These are phyloP conservation scores for Drosophila mulleri DNA, from an alignment of 2,888 invertebrate genomes.

Conservation along the genomic window DNA sequence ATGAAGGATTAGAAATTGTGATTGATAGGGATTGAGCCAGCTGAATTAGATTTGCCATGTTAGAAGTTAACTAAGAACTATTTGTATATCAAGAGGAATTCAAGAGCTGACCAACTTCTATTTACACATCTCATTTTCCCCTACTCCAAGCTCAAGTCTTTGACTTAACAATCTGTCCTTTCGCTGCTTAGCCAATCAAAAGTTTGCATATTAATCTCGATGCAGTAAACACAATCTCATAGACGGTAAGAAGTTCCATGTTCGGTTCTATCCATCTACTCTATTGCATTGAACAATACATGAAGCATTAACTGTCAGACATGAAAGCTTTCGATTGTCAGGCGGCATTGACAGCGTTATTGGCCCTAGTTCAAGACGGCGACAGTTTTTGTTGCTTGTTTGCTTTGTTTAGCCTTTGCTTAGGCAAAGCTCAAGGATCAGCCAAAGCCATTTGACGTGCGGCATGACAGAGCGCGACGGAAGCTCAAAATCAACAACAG, in stretches of 20 bases:
- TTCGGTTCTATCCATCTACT: neutral
- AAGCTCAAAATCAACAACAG: slow-evolving; percentile 32
- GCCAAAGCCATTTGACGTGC: slow-evolving; percentile 49
- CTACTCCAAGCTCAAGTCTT: neutral
- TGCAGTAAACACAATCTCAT: neutral
- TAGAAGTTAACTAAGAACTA: no score
- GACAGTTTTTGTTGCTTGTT: slow-evolving; percentile 12
- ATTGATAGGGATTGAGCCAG: neutral
- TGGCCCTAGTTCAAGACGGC: slow-evolving; percentile 38
- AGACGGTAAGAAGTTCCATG: neutral
- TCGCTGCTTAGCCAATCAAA: neutral
- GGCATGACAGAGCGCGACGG: slow-evolving; percentile 46
- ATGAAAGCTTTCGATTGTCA: slow-evolving; percentile 28
- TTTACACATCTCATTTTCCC: neutral
- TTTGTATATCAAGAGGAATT: neutral
- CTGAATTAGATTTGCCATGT: no score
- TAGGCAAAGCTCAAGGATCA: slow-evolving; percentile 65
- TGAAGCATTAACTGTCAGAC: slow-evolving; percentile 11
- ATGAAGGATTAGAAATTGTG: no score
- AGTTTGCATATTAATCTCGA: neutral
- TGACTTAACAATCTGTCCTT: neutral
- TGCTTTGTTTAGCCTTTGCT: slow-evolving; percentile 31
- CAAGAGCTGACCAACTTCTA: neutral
- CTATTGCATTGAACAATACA: neutral
- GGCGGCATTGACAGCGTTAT: slow-evolving; percentile 52